Conservation (phyloP, 2,797 vertebrate species). For the Siniperca obscura region DNA sequence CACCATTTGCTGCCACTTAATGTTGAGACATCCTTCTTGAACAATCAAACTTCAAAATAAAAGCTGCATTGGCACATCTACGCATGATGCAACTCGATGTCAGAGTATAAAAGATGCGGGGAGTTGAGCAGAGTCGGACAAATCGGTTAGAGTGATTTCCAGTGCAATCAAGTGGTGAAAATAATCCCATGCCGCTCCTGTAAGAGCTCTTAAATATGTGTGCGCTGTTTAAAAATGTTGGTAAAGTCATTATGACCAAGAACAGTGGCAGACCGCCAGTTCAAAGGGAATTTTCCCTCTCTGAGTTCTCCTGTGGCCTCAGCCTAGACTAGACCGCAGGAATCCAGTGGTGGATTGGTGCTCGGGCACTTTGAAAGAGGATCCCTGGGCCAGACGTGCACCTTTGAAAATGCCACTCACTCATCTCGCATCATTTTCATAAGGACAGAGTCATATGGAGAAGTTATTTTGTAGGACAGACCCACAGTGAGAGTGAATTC, state of each 20-base stretch:
- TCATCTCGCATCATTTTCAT: slow-evolving; percentile 70
- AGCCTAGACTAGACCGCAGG: slow-evolving; percentile 81
- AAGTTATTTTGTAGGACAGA: slow-evolving; percentile 68
- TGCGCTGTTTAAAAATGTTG: slow-evolving; percentile 73
- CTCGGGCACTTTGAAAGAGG: slow-evolving; percentile 80
- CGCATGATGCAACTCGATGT: slow-evolving; percentile 57
- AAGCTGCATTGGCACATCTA: slow-evolving; percentile 31
- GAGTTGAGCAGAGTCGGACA: slow-evolving; percentile 53
- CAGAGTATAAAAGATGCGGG: slow-evolving; percentile 23
- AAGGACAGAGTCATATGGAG: slow-evolving; percentile 74
- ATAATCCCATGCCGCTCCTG: slow-evolving; percentile 56
- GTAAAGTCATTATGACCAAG: slow-evolving; percentile 83
- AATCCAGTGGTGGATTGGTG: slow-evolving; percentile 80
- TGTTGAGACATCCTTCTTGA: slow-evolving; percentile 29
- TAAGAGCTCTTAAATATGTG: slow-evolving; percentile 70
- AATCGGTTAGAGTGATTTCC: slow-evolving; percentile 51
- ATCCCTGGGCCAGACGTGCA: slow-evolving; percentile 68
- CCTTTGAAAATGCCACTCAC: slow-evolving; percentile 77
- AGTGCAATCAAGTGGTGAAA: slow-evolving; percentile 68
- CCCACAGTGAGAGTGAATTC: slow-evolving; percentile 56
- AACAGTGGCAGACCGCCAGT: slow-evolving; percentile 82
- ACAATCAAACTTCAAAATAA: slow-evolving; percentile 31
- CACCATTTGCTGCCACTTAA: slow-evolving; percentile 53
- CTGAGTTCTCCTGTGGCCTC: slow-evolving; percentile 79
- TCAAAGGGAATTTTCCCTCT: slow-evolving; percentile 84